Conservation (phyloP, 2,113 vertebrate genomes). For the Sinosuthora webbiana region DNA sequence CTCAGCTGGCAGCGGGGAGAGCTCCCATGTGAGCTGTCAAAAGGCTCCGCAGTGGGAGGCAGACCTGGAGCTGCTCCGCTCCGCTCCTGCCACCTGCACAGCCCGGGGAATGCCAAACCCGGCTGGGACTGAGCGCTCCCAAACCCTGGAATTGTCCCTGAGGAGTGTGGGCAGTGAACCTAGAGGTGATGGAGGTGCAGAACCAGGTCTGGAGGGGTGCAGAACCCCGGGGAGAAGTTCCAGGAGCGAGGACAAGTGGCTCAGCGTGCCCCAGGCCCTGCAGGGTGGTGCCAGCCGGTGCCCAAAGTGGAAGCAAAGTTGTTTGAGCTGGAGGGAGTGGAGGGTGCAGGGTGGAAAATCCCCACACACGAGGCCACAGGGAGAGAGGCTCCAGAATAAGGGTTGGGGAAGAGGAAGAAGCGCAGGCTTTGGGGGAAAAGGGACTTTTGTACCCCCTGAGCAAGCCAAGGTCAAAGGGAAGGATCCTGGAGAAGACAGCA, state of each 20-base stretch:
- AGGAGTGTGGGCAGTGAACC: background rate
- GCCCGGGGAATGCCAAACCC: background rate
- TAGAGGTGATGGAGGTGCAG: fast-evolving
- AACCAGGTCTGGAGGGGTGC: too few species aligned
- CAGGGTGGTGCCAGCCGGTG: background rate
- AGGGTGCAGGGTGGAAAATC: background rate
- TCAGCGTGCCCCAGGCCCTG: fast-evolving
- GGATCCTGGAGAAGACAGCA: background rate
- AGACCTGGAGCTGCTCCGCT: background rate
- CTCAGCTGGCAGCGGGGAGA: conserved; percentile 5
- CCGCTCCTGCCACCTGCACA: background rate
- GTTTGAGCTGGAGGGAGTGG: background rate
- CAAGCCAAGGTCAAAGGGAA: background rate
- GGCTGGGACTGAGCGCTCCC: background rate
- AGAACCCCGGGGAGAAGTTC: background rate
- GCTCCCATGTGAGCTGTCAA: conserved; percentile 62
- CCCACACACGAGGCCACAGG: background rate
- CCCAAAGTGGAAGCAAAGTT: background rate
- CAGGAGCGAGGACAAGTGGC: background rate
- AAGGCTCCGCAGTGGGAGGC: conserved; percentile 23
- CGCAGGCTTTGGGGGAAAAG: background rate
- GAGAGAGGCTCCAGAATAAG: background rate
- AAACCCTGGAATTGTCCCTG: fast-evolving
- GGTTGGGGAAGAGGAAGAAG: background rate
- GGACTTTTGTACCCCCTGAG: background rate